Base-by-base conservation (phyloP, 2,113 vertebrate genomes). In the Pseudorectes ferrugineus region DNA sequence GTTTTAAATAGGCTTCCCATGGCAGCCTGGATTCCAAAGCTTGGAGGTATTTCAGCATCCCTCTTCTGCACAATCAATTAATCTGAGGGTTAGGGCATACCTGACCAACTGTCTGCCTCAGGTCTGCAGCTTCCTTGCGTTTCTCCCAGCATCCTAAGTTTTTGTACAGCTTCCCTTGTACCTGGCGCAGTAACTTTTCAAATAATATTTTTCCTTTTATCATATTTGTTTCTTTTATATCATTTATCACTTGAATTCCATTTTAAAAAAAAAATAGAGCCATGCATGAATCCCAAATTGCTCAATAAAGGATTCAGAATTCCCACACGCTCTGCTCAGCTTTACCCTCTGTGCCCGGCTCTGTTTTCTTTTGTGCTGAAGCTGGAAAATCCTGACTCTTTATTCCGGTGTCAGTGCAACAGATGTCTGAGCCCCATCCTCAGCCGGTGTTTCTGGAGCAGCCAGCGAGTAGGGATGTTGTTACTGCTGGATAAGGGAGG, bases 401-500 rank as follows among this genome's bases (percentile, higher is more conserved):
- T 61, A 54, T 66, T 89, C 43, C 0, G 0, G 14, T 45, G 35
- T 61, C 38, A 29, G 54, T 18, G 84, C 86, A 95, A 95, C 85
- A 94, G 87, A 91, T 95, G 93, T 79, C 48, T 0, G 59, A 82
- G 59, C 57, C 38, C 67, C 0, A 4, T 89, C 59, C 84, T 89
- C 2, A 0, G 46, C 0, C 0, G 8, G 52, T 19, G 59, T n/a
- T 21, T 6, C 62, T 52, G 67, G n/a, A 48, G 67, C 70, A 78
- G 59, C 3, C 54, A 35, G 49, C 2, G 43, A 72, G 54, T 1
- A 78, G 55, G 23, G 6, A 1, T 10, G 6, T 18, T 48, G 48
- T 25, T 49, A 11, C 14, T 62, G 54, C 55, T n/a, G 29, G 33
- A 3, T 33, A 21, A 65, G 43, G 35, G 24, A 74, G 13, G 72